Base-by-base conservation (phyloP, 64 coral and sea anemone species). In the Porites lutea region DNA sequence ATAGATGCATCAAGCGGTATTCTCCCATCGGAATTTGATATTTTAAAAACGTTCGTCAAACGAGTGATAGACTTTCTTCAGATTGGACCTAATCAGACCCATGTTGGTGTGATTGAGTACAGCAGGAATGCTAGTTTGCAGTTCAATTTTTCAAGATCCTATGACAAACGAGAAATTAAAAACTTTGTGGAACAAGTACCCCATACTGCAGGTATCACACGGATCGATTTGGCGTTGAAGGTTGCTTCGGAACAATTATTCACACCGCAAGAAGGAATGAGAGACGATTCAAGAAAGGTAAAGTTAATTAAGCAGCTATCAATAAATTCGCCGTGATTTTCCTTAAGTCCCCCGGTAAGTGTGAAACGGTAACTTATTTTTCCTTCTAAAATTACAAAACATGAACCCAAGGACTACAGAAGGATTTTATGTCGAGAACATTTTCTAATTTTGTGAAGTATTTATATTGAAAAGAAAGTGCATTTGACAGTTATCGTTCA, bases 1-100 rank as follows among this genome's bases (percentile, higher is more conserved):
- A 57, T 97, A 82, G 95, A 97, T 71, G 75, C 82, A 2, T 94
- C 92, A 52, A 88, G 95, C 8, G 94, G 95, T 48, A 97, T 97
- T 43, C 81, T 86, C 16, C 57, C 71, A 0, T 12, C 16, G 0
- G 83, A 94, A 58, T 94, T 83, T 72, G 2, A 5, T 0, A 48
- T 69, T 0, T 23, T 97, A 12, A 87, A 97, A 55, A 44, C 50
- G 14, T 97, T 94, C 77, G 16, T 97, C 48, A 97, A 91, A 9
- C 74, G 87, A 50, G 87, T 88, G n/a, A 72, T 97, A 20, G 95
- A 97, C 14, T 94, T 86, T 62, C 95, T 97, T 13, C 71, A 27
- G 15, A 87, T 97, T 94, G 88, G 92, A 5, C 55, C 21, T 50
- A 65, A 67, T 0, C 20, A 81, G 22, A 97, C 95, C 5, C 95